Base-by-base conservation (phyloP, 2,888 invertebrate species). In the Amblyteles armatorius region DNA sequence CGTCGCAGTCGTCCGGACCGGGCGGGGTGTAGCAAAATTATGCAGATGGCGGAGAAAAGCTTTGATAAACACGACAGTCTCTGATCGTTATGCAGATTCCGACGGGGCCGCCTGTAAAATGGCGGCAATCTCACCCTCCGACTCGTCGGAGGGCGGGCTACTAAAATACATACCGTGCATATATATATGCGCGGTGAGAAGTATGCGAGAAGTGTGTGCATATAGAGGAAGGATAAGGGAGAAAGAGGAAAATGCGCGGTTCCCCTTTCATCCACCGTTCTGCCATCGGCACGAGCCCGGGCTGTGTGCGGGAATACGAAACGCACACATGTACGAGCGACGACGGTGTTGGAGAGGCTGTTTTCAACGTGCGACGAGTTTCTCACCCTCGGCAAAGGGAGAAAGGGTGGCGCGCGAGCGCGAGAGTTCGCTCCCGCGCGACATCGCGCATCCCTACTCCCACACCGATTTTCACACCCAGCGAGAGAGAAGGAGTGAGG, bases 61-160 rank as follows among this genome's bases (percentile, higher is more conserved):
- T 94, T 93, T 93, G 94, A 94, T 94, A 94, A 94, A 94, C 93
- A 94, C 93, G 93, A 91, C 91, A 92, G 93, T 93, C 93, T 92
- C 92, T 93, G 94, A 94, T 94, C 93, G 93, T 94, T 94, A 94
- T 94, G 93, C 93, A 94, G 94, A 94, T 94, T 90, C 91, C 90
- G 4, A 22, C 52, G 89, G 77, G 82, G 90, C 89, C 90, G 91
- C 29, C 91, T 93, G 91, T 93, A 94, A 94, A 94, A 94, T 94
- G 94, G 94, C 94, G 94, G 93, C 93, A 92, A 92, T 92, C 91
- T 93, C 91, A 88, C 91, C 91, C 90, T 90, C 90, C 89, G 90
- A 88, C 90, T 91, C 89, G 87, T 52, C 52, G 82, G 63, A 71
- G 80, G 74, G 81, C 73, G 83, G 80, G 79, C 76, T 77, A 74